Evolutionary conservation across 2,113 vertebrate genomes (phyloP), one percentile per base, ranked within the genome.

Genomic region (Gallinago undulata): DNA sequence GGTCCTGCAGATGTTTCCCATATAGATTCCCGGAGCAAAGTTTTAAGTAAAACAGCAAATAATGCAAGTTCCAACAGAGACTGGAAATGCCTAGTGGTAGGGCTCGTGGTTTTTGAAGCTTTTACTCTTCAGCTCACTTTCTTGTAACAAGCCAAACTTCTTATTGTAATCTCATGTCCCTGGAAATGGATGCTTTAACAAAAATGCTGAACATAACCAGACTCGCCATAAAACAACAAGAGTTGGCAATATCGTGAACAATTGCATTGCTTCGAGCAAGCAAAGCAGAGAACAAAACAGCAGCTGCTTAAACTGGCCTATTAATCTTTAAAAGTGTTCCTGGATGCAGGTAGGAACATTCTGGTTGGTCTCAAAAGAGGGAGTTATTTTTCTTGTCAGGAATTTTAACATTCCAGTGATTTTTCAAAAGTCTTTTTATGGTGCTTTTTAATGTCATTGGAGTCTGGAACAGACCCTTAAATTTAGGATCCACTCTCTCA

Each of bases 301-400:
- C 83, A 90, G 76, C 70, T 95, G 45, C 60, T 83, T 92, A 87
- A 96, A 81, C 67, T 43, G 55, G 39, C 37, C 88, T 94, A 86
- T 94, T 94, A 90, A 93, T 96, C 85, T 93, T 88, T 88, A 41
- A 76, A 92, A 94, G 10, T 63, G 45, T 84, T 93, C 41, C 83
- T 81, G 35, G 35, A 6, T 86, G 56, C 43, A 93, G 83, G 80
- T 91, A 39, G 43, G 35, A 95, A 70, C 47, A 78, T 89, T 84
- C 60, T 92, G n/a, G 50, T 45, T 93, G 59, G 31, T 70, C 80
- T 84, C 75, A 84, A 84, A 90, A 67, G 15, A 77, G 8, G 25
- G 21, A 89, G 4, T 66, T 88, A 48, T 83, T 92, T 90, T 92
- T 70, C 79, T 70, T 86, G 50, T 57, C 55, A 76, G 55, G 62